Base-by-base conservation (phyloP, 2,888 invertebrate species). In the Polia nebulosa region DNA sequence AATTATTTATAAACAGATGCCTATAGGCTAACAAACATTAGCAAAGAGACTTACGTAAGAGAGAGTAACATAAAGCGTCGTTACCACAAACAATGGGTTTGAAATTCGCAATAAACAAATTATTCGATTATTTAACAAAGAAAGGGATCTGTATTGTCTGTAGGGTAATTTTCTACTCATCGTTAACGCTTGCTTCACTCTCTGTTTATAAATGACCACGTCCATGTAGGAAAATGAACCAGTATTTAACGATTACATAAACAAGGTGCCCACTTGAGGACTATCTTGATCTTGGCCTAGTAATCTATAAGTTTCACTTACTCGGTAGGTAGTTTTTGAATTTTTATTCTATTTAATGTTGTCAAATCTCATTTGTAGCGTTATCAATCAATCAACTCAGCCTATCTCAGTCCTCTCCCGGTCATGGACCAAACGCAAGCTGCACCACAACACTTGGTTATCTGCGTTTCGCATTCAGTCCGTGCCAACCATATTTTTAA, bases 121-220 rank as follows among this genome's bases (percentile, higher is more conserved):
- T 70, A 69, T 74, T 74, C 17, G 63, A 69, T 69, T 74, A 74
- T 74, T 74, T 70, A 25, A 66, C 76, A 72, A 49, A 72, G 76
- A 78, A 75, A 63, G 65, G 71, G 63, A 49, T 70, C 29, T 45
- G 61, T 74, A 76, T 72, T 64, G 69, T 68, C 20, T 75, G 60
- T 55, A 39, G 32, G 41, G 47, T 29, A 36, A 73, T 57, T 61
- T 59, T 55, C 20, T 55, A 34, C 15, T 44, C 36, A 32, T 45
- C 52, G 32, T 55, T 55, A 34, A 63, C 17, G 41, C 58, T 66
- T 72, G 66, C 72, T 44, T 66, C 34, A 66, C 41, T 58, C 44
- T 29, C 47, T 29, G 36, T 39, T 55, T 62, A 17, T 57, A 58
- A 47, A n/a, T 56, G 45, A 64, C 15, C 2, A 25, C 25, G n/a